Evolutionary conservation across 64 coral and sea anemone species (phyloP), one percentile per base, ranked within the genome.

Genomic region (Dendrophyllia cribrosa): DNA sequence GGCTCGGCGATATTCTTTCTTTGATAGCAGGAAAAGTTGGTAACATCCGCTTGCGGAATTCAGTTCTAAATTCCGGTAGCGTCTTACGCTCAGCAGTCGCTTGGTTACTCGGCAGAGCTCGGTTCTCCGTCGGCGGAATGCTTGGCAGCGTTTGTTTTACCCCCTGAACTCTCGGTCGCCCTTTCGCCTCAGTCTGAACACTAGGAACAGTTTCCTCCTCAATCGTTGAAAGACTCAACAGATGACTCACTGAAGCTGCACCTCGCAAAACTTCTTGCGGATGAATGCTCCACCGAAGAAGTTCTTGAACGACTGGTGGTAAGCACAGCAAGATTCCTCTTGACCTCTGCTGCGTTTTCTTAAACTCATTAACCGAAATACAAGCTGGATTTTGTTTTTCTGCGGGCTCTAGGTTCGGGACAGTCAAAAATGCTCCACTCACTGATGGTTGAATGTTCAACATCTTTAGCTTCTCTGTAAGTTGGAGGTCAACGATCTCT

Each of bases 181-280:
- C 5, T 15, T 17, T 75, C 16, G 45, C 47, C 72, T 75, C 72
- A 50, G 12, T 49, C 15, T 50, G 15, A 75, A 51, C 72, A 49
- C 1, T 75, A 4, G 46, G 72, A 17, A 51, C 43, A 20, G 13
- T 51, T 75, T 75, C 72, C 11, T 75, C 72, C 47, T 75, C 72
- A n/a, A 75, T 75, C 19, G 46, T 43, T 17, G 72, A 43, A 43
- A 75, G 45, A 7, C 15, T 75, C 14, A 48, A 20, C 72, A 75
- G 72, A 11, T 75, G 46, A 19, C 72, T 48, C 72, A 75, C 72
- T 7, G 72, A 75, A 75, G 72, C 72, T 14, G 72, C 72, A 20
- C 72, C 72, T 75, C 72, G 72, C 44, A 75, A 75, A 75, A 75
- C 72, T 50, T 75, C 43, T n/a, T 75, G 15, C 1, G 72, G 72